phyloP scores from a whole-genome alignment of 2,797 vertebrate genomes.

The Rhinella marina region DNA sequence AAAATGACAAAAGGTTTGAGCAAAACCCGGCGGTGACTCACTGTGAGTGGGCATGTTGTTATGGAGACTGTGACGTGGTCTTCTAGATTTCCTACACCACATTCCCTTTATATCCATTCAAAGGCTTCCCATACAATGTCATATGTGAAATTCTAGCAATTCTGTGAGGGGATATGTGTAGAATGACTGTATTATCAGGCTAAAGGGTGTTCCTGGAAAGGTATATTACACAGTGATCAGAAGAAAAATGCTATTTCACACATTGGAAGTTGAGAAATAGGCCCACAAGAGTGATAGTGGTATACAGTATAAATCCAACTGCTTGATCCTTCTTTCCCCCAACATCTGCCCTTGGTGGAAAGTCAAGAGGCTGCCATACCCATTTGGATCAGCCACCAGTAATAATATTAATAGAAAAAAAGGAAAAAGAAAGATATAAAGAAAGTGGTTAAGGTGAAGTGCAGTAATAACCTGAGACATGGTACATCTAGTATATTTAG shows the following conservation, averaged over 20 bases:
- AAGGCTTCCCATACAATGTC: background rate
- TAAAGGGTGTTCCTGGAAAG: background rate
- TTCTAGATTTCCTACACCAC: background rate
- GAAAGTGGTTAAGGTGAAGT: too few relatives aligned
- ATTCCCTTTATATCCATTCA: constrained; percentile 15
- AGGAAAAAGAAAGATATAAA: too few relatives aligned
- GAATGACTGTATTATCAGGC: background rate
- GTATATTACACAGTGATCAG: background rate
- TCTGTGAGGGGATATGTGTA: background rate
- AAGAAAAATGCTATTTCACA: background rate
- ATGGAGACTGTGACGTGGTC: constrained; percentile 21
- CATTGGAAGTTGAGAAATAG: too few relatives aligned
- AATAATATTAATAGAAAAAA: too few relatives aligned
- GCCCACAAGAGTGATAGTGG: too few relatives aligned
- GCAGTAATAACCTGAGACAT: too few relatives aligned
- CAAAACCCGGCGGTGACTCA: constrained; percentile 44
- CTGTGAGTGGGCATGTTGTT: constrained; percentile 39
- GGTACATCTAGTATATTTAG: too few relatives aligned
- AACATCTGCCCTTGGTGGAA: too few relatives aligned
- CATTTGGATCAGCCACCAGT: too few relatives aligned
- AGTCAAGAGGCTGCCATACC: too few relatives aligned
- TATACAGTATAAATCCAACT: too few relatives aligned
- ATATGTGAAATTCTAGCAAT: background rate
- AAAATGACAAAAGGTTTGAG: constrained; percentile 38
- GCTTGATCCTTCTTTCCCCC: too few relatives aligned